Conservation (phyloP, 2,888 invertebrate genomes). For the Amphiduros pacificus region DNA sequence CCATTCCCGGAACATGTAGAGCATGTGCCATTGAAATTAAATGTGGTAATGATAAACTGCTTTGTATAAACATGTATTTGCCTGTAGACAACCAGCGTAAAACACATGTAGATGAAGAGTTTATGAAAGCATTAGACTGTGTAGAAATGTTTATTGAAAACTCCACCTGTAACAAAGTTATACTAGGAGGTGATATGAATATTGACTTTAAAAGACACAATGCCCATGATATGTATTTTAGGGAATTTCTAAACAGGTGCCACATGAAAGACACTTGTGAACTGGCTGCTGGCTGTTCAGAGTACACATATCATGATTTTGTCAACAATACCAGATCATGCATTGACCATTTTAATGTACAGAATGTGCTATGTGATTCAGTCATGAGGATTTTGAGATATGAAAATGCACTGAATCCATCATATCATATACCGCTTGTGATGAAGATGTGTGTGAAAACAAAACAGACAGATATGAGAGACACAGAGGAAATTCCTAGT, state of each 20-base stretch:
- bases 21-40: background rate
- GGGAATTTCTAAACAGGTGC: background rate
- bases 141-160: background rate
- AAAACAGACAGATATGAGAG: too few relatives aligned
- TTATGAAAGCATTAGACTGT: background rate
- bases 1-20: background rate
- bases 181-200: background rate
- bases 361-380: background rate
- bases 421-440: background rate
- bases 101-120: background rate
- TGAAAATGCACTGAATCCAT: background rate
- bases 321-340: background rate
- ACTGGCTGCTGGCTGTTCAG: background rate
- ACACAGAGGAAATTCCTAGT: too few relatives aligned
- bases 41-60: background rate
- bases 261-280: background rate
- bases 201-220: background rate
- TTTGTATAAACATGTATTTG: background rate
- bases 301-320: background rate
- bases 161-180: background rate
- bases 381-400: background rate
- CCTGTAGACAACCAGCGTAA: background rate
- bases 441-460: background rate
- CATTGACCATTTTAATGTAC: background rate
- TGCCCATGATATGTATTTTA: background rate